Conservation (phyloP, 1,140 invertebrate species). For the Drosophila eugracilis region DNA sequence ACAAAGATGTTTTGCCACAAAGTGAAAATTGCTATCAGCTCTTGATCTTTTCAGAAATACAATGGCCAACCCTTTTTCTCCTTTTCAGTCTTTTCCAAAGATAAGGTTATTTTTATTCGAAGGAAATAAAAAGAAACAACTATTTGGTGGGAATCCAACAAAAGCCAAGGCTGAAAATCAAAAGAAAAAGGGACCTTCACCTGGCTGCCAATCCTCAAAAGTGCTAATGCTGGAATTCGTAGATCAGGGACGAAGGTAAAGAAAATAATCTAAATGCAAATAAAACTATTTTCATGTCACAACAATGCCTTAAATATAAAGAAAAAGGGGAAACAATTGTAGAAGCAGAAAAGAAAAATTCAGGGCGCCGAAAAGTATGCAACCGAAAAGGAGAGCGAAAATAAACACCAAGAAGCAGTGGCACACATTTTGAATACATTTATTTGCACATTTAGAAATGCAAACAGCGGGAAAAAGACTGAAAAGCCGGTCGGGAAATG, state of each 20-base stretch:
- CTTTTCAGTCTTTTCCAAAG: constrained; percentile 21
- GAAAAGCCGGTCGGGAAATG: constrained; percentile 25
- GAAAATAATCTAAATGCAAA: constrained; percentile 79
- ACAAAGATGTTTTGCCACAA: constrained; percentile 44
- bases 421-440: constrained; percentile 60
- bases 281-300: constrained; percentile 66
- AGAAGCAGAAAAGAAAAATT: constrained; percentile 48
- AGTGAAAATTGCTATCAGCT: constrained; percentile 43
- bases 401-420: constrained; percentile 40
- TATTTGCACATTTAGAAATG: constrained; percentile 70
- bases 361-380: constrained; percentile 26
- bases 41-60: constrained; percentile 48
- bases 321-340: constrained; percentile 5
- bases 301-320: constrained; percentile 53
- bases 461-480: constrained; percentile 59
- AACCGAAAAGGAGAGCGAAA: constrained; percentile 20
- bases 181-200: constrained; percentile 19
- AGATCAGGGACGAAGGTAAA: constrained; percentile 33
- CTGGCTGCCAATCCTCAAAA: constrained; percentile 34
- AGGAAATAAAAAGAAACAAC: constrained; percentile 8
- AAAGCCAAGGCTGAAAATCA: neutral
- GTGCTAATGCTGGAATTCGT: constrained; percentile 26
- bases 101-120: constrained; percentile 44
- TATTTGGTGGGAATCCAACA: constrained; percentile 8
- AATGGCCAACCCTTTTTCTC: constrained; percentile 41